Conservation (phyloP, 2,113 vertebrate species). For the Rattus norvegicus region DNA sequence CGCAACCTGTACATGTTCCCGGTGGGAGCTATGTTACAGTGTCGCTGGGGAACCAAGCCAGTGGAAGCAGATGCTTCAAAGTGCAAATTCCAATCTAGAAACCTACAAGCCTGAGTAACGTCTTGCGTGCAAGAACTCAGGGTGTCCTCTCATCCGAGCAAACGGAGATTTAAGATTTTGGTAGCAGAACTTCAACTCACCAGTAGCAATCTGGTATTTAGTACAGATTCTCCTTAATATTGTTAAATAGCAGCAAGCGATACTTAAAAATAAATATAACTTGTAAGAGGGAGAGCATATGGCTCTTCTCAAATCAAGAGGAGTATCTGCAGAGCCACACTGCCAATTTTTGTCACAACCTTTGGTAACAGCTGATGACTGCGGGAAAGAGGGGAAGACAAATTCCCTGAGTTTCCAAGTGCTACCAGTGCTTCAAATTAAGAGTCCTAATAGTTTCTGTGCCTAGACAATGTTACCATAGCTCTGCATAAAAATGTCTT, state of each 20-base stretch:
- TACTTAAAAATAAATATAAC: slow-evolving; percentile 75
- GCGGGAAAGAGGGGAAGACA: slow-evolving; percentile 42
- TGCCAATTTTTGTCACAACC: slow-evolving; percentile 73
- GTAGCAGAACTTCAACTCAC: slow-evolving; percentile 65
- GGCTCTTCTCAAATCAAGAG: slow-evolving; percentile 72
- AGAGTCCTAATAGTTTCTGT: neutral
- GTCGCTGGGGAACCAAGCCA: neutral
- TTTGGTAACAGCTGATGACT: slow-evolving; percentile 65
- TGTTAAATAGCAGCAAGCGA: slow-evolving; percentile 75
- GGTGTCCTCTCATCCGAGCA: neutral
- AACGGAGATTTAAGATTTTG: slow-evolving; percentile 58
- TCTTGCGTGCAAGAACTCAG: slow-evolving; percentile 17
- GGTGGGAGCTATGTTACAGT: neutral
- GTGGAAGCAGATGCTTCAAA: slow-evolving; percentile 36
- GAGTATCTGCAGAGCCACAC: slow-evolving; percentile 53
- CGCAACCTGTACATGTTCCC: neutral
- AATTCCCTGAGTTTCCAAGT: slow-evolving; percentile 42
- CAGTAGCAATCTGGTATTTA: slow-evolving; percentile 75
- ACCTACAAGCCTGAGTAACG: neutral
- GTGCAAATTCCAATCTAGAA: slow-evolving; percentile 67
- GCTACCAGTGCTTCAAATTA: slow-evolving; percentile 45
- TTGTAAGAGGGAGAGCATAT: slow-evolving; percentile 74
- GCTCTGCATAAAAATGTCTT: neutral
- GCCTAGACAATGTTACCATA: neutral
- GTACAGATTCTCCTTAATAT: slow-evolving; percentile 69